Evolutionary conservation across 2,797 vertebrate genomes (phyloP), one percentile per base, ranked within the genome.

Genomic region (Ctenopoma kingsleyae): DNA sequence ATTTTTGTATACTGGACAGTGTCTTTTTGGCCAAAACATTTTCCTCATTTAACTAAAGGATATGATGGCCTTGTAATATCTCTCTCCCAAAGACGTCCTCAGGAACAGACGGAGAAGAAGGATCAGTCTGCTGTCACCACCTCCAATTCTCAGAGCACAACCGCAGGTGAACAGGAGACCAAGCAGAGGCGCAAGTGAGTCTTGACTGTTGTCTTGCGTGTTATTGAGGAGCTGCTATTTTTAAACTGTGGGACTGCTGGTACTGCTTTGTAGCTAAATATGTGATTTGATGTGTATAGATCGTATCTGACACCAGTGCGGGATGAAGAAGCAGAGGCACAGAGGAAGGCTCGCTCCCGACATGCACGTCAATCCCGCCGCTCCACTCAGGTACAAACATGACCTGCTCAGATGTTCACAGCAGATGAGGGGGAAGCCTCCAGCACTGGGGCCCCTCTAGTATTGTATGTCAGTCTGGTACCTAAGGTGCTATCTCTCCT

Each of bases 241-340:
- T 36, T 43, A 47, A 44, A 51, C 5, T 4, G 25, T 3, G 25
- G 20, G 3, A 8, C 6, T 7, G 16, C 20, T 23, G n/a, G 10
- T 17, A 16, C 16, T 30, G 25, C 11, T 8, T 41, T 48, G 16
- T 23, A 36, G 47, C 60, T 78, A 9, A 77, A 32, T 12, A 4
- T 22, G 6, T 51, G 12, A 23, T 69, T 44, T 8, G 47, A 23
- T 20, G 19, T 23, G 1, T 48, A 22, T 36, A 96, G 95, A 87
- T 96, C 95, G 0, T 96, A 96, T 69, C 81, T 96, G 88, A 96
- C 95, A 11, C 95, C 95, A 1, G 95, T 96, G 62, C 91, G 95
- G 41, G 95, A 96, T 40, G 95, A 96, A 76, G 95, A 96, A 77
- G 94, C 95, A 0, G 95, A 96, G 86, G 95, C 95, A 0, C 95